A percentile compares a stretch with the other conserved stretches of the same genome.
Evolutionary conservation across 1,140 invertebrate genomes (phyloP).

Genomic region (Procambarus virginalis): DNA sequence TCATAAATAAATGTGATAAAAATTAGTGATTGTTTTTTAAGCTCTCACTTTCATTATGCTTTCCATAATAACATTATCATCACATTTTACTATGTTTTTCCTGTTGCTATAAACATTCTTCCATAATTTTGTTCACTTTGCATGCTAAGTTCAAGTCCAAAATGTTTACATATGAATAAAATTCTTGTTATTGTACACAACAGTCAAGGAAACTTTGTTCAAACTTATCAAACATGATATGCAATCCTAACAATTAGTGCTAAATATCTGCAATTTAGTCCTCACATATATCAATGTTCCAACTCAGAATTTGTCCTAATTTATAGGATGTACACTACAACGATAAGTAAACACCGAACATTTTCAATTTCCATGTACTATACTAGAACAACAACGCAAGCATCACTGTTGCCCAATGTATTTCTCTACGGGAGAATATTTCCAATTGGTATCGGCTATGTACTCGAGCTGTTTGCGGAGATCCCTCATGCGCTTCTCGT

Average conservation of each 20-base stretch:
- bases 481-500: constrained; percentile 74
- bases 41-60: not conserved
- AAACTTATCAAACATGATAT: no score
- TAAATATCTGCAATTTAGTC: no score
- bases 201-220: no score
- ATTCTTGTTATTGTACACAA: no score
- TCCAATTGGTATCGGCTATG: constrained; percentile 75
- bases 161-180: no score
- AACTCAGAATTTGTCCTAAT: no score
- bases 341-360: not conserved
- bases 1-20: not conserved
- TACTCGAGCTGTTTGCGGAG: constrained; percentile 75
- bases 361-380: not conserved
- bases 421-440: constrained; percentile 75
- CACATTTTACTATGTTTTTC: no score
- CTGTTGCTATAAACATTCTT: no score
- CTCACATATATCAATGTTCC: no score
- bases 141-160: no score
- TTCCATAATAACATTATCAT: not conserved
- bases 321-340: not conserved
- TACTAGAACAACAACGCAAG: not conserved
- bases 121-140: no score
- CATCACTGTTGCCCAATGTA: constrained; percentile 74
- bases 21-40: not conserved
- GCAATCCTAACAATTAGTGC: no score